Base-by-base conservation (phyloP, 2,888 invertebrate genomes). In the Eilema depressum region DNA sequence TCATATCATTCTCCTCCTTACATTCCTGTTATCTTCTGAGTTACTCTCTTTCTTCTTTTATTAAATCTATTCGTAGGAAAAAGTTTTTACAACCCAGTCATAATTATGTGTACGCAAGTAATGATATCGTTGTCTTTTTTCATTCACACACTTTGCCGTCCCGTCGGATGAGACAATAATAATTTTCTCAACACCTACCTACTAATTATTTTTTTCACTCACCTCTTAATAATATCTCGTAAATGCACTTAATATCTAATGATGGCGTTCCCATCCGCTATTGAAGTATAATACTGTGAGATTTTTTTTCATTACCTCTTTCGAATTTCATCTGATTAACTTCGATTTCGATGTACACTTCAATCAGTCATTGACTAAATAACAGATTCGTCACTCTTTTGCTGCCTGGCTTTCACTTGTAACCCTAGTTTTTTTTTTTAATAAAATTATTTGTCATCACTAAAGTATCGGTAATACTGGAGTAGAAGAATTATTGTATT, bases 261-360 rank as follows among this genome's bases (percentile, higher is more conserved):
- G 75, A 82, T 76, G 14, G 20, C 10, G 71, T 73, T 80, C 77
- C 74, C 77, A 82, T 72, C 57, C 63, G 65, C 63, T 37, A 68
- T 56, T 56, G 33, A 74, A 70, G 71, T 73, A 74, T 56, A 47
- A 79, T 71, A 70, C 73, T 74, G 69, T 65, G 61, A 75, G 68
- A 74, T 63, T 72, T 53, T 41, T 62, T 26, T 66, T 63, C 64
- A 76, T 71, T 68, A 66, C 63, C 69, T 75, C 68, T 71, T 62
- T 71, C 66, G 60, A 71, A 75, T 74, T 74, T 66, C 41, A 69
- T 73, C 71, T 74, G 68, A 81, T 75, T 77, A 69, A 70, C 69
- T n/a, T 14, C 69, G 37, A 78, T 78, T 69, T 75, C 66, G 68
- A 20, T 63, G 71, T 76, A 81, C 76, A 81, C 74, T 73, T 75